phyloP scores from a whole-genome alignment of 2,797 vertebrate genomes.

The Sebastolobus alascanus region DNA sequence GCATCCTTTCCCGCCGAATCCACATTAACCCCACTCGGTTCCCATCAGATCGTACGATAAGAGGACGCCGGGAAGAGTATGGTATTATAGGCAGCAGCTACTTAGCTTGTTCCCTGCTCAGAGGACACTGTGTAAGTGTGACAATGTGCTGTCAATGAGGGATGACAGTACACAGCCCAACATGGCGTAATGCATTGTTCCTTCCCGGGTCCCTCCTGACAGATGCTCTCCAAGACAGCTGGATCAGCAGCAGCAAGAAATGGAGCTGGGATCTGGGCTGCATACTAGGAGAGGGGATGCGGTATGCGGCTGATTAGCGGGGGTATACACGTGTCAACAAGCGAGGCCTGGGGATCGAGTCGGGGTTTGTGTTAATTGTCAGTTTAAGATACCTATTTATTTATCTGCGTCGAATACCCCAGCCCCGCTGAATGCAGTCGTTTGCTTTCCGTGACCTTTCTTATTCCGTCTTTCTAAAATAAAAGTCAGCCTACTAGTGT shows the following conservation, averaged over 20 bases:
- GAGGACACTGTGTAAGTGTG: slow-evolving; percentile 75
- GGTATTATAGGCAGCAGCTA: slow-evolving; percentile 72
- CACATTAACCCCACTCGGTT: slow-evolving; percentile 40
- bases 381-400: slow-evolving; percentile 50
- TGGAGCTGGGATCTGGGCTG: slow-evolving; percentile 57
- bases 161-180: slow-evolving; percentile 82
- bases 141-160: slow-evolving; percentile 82
- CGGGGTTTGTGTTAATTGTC: slow-evolving; percentile 58
- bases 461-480: slow-evolving; percentile 24
- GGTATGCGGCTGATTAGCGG: slow-evolving; percentile 64
- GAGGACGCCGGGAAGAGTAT: slow-evolving; percentile 53
- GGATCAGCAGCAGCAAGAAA: slow-evolving; percentile 73
- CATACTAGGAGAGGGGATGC: slow-evolving; percentile 28
- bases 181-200: slow-evolving; percentile 80
- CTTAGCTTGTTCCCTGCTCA: slow-evolving; percentile 69
- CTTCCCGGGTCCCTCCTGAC: slow-evolving; percentile 79
- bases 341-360: slow-evolving; percentile 51
- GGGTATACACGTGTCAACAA: slow-evolving; percentile 66
- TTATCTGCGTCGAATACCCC: slow-evolving; percentile 5
- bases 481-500: slow-evolving; percentile 31
- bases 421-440: neutral
- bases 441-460: slow-evolving; percentile 62
- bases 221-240: slow-evolving; percentile 82
- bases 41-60: slow-evolving; percentile 58
- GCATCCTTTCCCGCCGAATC: slow-evolving; percentile 20